phyloP scores from a whole-genome alignment of 2,888 invertebrate species.

The Vannuccia rotundouncinata region DNA sequence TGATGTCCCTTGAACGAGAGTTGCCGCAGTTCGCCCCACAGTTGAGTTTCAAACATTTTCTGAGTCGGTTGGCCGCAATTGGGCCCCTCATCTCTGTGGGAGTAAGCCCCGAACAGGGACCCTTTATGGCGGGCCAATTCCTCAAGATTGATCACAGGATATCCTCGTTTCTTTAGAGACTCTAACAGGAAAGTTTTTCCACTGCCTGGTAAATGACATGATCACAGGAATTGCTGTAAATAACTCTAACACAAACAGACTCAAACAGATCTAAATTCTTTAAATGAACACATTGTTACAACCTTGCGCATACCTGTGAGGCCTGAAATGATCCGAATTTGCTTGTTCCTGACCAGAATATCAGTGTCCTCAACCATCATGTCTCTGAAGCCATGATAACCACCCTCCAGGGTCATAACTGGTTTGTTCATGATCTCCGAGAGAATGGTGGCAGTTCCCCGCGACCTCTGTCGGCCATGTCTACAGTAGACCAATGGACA shows the following conservation, averaged over 20 bases:
- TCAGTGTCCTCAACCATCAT: background rate
- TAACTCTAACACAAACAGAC: no score
- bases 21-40: background rate
- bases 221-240: no score
- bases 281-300: no score
- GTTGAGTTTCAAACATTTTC: conserved; percentile 17
- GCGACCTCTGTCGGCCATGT: conserved; percentile 10
- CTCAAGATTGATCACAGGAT: conserved; percentile 30
- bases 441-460: background rate
- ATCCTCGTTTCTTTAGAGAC: background rate
- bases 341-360: background rate
- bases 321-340: background rate
- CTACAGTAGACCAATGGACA: conserved; percentile 29
- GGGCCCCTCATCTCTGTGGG: background rate
- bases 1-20: background rate
- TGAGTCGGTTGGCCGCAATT: conserved; percentile 9
- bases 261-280: no score
- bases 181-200: conserved; percentile 23
- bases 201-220: background rate
- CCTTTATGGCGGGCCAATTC: conserved; percentile 33
- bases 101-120: conserved; percentile 34
- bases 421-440: conserved; percentile 24
- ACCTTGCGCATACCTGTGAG: no score
- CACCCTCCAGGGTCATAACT: conserved; percentile 21
- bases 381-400: conserved; percentile 25